Conservation (phyloP, 2,113 vertebrate genomes). For the Entosphenus tridentatus region DNA sequence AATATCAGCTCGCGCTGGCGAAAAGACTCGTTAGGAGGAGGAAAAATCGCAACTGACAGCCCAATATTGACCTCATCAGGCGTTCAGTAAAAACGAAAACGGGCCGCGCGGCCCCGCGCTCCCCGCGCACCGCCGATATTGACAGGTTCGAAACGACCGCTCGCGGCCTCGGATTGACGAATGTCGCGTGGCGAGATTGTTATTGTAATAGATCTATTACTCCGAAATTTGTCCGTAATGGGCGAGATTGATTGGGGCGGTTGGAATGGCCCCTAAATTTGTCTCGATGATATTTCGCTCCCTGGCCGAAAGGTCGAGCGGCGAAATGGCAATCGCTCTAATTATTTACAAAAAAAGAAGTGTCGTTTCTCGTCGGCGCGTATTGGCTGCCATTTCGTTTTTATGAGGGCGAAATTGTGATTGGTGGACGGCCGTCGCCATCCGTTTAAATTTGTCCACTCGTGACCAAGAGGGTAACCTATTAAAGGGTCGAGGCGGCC, state of each 20-base stretch:
- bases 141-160: slow-evolving; percentile 4
- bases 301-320: slow-evolving; percentile 2
- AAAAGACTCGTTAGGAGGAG: slow-evolving; percentile 1
- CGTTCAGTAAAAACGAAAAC: neutral
- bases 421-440: slow-evolving; percentile 4
- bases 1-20: no score
- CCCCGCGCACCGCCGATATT: neutral
- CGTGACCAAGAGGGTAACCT: neutral
- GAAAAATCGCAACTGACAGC: slow-evolving; percentile 5
- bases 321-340: slow-evolving; percentile 2
- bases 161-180: neutral
- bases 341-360: neutral
- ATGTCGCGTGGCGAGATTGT: slow-evolving; percentile 4
- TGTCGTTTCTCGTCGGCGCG: neutral
- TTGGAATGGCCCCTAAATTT: neutral
- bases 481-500: neutral
- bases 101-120: neutral
- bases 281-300: slow-evolving; percentile 5
- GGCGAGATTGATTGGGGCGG: slow-evolving; percentile 5
- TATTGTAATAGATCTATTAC: slow-evolving; percentile 5
- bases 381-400: neutral
- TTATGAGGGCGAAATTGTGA: slow-evolving; percentile 4
- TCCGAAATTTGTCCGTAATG: slow-evolving; percentile 6
- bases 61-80: slow-evolving; percentile 5
- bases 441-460: slow-evolving; percentile 5